These are phyloP conservation scores for Apostichopus japonicus DNA, from an alignment of 35 echinoderm and acorn worm species.

Conservation along the genomic window DNA sequence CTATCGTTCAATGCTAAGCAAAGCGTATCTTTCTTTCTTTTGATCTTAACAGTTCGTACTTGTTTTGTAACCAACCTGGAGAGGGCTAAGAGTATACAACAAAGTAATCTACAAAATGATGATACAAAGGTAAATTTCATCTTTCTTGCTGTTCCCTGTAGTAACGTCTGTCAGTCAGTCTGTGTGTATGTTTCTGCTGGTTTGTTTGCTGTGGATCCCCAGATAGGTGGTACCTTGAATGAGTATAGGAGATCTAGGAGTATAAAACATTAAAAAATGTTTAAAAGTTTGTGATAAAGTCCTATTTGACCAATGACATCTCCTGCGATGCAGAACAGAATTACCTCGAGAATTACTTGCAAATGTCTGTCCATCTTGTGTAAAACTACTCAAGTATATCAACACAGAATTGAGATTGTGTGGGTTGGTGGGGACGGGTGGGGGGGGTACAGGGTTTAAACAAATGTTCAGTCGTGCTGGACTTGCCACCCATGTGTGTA, in stretches of 20 bases:
- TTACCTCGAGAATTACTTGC: too few species aligned
- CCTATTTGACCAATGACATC: too few species aligned
- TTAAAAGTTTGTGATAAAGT: background rate
- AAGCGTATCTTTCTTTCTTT: background rate
- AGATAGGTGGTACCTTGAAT: background rate
- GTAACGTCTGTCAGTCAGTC: background rate
- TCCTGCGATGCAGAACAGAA: too few species aligned
- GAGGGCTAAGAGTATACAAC: constrained; percentile 77
- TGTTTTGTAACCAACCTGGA: constrained; percentile 92
- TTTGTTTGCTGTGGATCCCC: background rate
- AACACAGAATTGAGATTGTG: too few species aligned
- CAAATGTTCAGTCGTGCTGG: background rate
- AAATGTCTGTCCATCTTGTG: too few species aligned
- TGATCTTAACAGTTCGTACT: constrained; percentile 59
- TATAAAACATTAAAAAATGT: too few species aligned
- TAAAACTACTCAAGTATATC: too few species aligned
- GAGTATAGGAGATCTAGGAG: too few species aligned
- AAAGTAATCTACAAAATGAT: constrained; percentile 76
- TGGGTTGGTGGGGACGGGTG: too few species aligned
- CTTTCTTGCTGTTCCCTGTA: background rate
- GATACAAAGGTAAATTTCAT: constrained; percentile 73
- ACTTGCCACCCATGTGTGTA: too few species aligned
- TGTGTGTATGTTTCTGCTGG: background rate
- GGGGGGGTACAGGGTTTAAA: background rate
- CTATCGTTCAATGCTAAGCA: too few species aligned